Evolutionary conservation across 2,113 vertebrate genomes (phyloP), one percentile per base, ranked within the genome.

Genomic region (Gymnogyps californianus): DNA sequence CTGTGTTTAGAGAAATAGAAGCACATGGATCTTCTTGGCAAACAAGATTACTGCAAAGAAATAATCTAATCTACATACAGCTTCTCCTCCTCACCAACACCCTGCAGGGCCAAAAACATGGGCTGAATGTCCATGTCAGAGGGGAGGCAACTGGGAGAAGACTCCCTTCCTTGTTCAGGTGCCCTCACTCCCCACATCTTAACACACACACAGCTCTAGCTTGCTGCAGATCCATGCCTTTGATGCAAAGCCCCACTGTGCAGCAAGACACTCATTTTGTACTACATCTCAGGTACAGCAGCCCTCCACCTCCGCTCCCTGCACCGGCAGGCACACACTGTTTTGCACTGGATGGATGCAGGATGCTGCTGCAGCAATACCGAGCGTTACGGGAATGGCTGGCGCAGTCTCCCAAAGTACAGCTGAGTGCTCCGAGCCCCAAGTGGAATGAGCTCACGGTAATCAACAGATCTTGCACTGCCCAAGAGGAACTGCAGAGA

Each of bases 291-390:
- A 7, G 55, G 59, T 11, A 9, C 32, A 36, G 6, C 44, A 26
- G 9, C 32, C 47, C n/a, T 34, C 74, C 20, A 16, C 17, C 22
- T 54, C 44, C 4, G 10, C 55, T 51, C 32, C 77, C 55, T 8
- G 49, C 12, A 2, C 75, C 13, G 2, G 20, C 16, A 29, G 49
- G 47, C 40, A 7, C 28, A 1, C 2, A 0, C 54, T 14, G 14
- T 6, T 42, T 29, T 17, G 7, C 12, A 5, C 24, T 2, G 13
- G 57, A 3, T 22, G 61, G 72, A 38, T 42, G 47, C 55, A 6
- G 51, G 49, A 36, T 18, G 24, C 44, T 70, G 59, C 90, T 78
- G 81, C 90, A 75, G 87, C 84, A 71, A 13, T 9, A 9, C 28
- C 0, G 0, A 70, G 92, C 51, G 82, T 82, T 87, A 49, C 7